Conservation (phyloP, 2,888 invertebrate species). For the Netelia melanura region DNA sequence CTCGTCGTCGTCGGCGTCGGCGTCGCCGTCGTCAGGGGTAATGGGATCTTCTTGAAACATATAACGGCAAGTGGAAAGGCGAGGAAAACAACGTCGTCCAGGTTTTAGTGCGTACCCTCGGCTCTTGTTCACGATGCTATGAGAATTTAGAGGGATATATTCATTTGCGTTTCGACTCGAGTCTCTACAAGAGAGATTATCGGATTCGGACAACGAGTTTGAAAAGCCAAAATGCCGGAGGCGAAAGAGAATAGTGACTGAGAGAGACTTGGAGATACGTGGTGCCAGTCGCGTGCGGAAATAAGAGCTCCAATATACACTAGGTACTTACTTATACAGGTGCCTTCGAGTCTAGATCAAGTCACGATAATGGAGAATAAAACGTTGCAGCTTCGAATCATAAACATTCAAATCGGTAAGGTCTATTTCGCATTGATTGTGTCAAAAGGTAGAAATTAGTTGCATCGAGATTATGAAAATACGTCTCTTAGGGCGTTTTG, state of each 20-base stretch:
- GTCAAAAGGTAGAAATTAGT: background rate
- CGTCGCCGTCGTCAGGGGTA: conserved; percentile 5
- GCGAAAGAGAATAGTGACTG: conserved; percentile 9
- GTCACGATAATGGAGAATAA: too few relatives aligned
- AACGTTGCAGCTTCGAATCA: too few relatives aligned
- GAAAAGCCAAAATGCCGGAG: conserved; percentile 38
- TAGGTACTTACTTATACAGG: too few relatives aligned
- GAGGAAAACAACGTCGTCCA: conserved; percentile 54
- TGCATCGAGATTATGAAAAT: background rate
- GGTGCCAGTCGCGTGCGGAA: background rate
- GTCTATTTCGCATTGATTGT: too few relatives aligned
- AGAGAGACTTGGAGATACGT: conserved; percentile 46
- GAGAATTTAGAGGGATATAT: conserved; percentile 14
- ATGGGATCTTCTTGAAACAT: conserved; percentile 38
- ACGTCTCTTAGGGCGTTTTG: background rate
- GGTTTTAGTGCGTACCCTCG: background rate
- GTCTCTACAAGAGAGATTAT: conserved; percentile 60
- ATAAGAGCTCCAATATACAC: too few relatives aligned
- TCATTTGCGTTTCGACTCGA: conserved; percentile 58
- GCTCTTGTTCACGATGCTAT: conserved; percentile 10
- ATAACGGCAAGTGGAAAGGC: conserved; percentile 8
- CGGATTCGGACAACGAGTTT: conserved; percentile 41
- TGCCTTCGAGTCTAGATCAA: too few relatives aligned
- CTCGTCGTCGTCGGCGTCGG: conserved; percentile 10
- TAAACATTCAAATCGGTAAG: too few relatives aligned